Conservation (phyloP, 2,113 vertebrate genomes). For the Silurus meridionalis region DNA sequence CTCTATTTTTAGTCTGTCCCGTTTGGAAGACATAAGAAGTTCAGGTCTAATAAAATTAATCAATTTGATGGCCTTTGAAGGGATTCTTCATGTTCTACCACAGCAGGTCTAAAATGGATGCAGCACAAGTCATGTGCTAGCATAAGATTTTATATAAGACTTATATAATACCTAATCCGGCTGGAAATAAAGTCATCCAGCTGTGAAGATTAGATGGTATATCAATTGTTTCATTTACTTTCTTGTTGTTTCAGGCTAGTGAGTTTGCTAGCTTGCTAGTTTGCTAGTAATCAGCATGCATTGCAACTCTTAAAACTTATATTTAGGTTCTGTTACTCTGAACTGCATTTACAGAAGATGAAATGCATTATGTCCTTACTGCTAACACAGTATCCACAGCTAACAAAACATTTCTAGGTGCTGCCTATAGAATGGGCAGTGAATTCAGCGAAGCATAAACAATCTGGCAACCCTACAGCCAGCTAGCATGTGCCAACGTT, state of each 20-base stretch:
- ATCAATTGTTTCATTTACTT: neutral
- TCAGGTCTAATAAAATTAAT: too few relatives aligned
- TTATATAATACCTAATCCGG: neutral
- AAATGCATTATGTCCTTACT: neutral
- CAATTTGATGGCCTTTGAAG: neutral
- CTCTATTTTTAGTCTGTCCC: neutral
- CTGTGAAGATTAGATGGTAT: neutral
- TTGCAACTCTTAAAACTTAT: neutral
- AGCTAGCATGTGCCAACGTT: neutral
- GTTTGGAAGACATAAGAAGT: neutral
- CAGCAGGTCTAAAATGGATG: neutral
- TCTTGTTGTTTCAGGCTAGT: neutral
- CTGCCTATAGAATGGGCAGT: neutral
- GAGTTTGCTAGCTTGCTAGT: neutral
- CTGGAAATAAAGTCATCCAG: neutral
- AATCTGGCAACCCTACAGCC: constrained; percentile 14
- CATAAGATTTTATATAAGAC: neutral
- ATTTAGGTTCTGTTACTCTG: neutral
- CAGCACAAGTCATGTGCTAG: neutral
- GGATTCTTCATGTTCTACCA: neutral
- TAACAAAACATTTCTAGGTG: neutral
- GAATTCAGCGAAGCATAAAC: neutral
- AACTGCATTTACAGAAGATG: neutral
- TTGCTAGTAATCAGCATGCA: neutral
- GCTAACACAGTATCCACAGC: neutral